phyloP scores from a whole-genome alignment of 2,113 vertebrate species.

The Myxocyprinus asiaticus region DNA sequence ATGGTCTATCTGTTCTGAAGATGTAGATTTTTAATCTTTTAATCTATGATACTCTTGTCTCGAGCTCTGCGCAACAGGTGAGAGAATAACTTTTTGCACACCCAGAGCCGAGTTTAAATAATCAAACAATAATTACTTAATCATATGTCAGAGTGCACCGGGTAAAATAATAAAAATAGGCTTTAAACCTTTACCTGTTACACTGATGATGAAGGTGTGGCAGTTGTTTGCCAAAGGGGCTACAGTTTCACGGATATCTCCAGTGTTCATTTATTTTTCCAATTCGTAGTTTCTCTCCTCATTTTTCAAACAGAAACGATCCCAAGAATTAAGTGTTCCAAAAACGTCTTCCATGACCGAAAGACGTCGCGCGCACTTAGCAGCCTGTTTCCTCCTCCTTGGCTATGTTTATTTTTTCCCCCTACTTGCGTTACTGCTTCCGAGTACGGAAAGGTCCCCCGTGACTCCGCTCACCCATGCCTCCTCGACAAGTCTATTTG shows the following conservation, averaged over 20 bases:
- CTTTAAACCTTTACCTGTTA: conserved; percentile 68
- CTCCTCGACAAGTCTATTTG: conserved; percentile 69
- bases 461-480: conserved; percentile 74
- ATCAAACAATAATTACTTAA: not conserved
- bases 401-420: conserved; percentile 32
- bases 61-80: not conserved
- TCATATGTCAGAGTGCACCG: not conserved
- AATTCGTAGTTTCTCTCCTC: conserved; percentile 46
- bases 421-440: conserved; percentile 26
- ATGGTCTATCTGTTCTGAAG: too few species aligned
- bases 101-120: not conserved
- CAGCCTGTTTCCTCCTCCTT: conserved; percentile 36
- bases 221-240: conserved; percentile 68
- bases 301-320: not conserved
- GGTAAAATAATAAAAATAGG: not conserved
- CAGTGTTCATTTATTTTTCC: conserved; percentile 67
- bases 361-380: conserved; percentile 21
- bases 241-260: conserved; percentile 62
- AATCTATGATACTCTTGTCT: too few species aligned
- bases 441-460: conserved; percentile 55
- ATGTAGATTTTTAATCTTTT: too few species aligned
- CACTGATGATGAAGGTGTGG: conserved; percentile 72
- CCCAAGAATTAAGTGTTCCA: conserved; percentile 22
- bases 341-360: conserved; percentile 22
- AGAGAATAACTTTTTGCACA: not conserved